Evolutionary conservation across 2,888 invertebrate species (phyloP), one percentile per base, ranked within the genome.

Genomic region (Torymus auratus): DNA sequence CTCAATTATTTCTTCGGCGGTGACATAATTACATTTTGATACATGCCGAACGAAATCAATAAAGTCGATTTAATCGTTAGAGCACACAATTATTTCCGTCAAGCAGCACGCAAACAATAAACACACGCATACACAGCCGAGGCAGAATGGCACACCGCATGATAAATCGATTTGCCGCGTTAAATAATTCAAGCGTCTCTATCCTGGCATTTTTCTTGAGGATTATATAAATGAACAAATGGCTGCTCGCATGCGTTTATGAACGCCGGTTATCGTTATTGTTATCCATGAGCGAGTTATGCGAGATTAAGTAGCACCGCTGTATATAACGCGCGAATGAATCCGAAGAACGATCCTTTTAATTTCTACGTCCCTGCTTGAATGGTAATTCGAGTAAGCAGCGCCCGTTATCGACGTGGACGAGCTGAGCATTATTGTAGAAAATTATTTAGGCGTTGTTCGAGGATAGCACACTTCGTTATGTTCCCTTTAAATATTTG

Each of bases 11-110:
- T 12, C 15, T 69, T 41, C 20, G 15, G 15, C 68, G 41, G n/a
- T 58, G 41, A 10, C 12, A 50, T 28, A 70, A 70, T 50, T 70
- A 70, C 50, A 70, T 58, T 60, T 14, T 41, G 41, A 70, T 70
- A 70, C 13, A 20, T 20, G 20, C 28, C n/a, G 17, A 68, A 17
- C 14, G 12, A 58, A 58, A 50, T 60, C 60, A 70, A 70, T 70
- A 50, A 58, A 70, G 70, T 60, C 60, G 50, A 60, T 58, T 60
- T 50, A 70, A 70, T 70, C 7, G 41, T 58, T 60, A 70, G 58
- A 70, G 20, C 41, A 17, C 58, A 17, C 50, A 70, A 70, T 70
- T 70, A 60, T 70, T 70, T 60, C 50, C 50, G 60, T 60, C 50
- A 60, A 60, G 60, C 15, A 60, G 50, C 41, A 5, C 28, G 28